Evolutionary conservation across 2,888 invertebrate species (phyloP).

Genomic region (Agelastica alni): DNA sequence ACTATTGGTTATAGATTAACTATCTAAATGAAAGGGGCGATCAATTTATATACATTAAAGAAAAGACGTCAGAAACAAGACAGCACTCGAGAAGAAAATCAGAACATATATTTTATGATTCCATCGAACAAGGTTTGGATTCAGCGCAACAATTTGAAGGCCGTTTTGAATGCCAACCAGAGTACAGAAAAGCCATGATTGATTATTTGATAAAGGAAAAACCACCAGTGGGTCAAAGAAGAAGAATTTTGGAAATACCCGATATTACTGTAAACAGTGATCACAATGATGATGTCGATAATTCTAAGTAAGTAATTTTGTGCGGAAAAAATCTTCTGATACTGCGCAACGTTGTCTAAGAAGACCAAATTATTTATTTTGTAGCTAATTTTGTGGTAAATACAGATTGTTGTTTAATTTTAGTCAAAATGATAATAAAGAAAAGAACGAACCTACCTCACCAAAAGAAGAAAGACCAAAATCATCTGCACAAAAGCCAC

Average conservation of each 20-base stretch:
- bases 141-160: constrained; percentile 48
- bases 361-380: no score
- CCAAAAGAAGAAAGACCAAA: constrained; percentile 6
- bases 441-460: constrained; percentile 11
- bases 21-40: constrained; percentile 47
- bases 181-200: constrained; percentile 57
- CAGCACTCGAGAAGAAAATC: constrained; percentile 37
- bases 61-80: no score
- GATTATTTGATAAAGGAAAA: constrained; percentile 55
- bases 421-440: constrained; percentile 14
- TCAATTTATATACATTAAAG: constrained; percentile 37
- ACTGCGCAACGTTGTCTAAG: no score
- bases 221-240: constrained; percentile 22
- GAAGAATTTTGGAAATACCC: constrained; percentile 27
- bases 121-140: constrained; percentile 56
- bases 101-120: constrained; percentile 47
- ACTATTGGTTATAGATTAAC: constrained; percentile 46
- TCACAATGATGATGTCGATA: constrained; percentile 21
- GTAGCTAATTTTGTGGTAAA: no score
- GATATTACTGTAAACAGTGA: constrained; percentile 12
- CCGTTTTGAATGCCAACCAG: constrained; percentile 55
- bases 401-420: no score
- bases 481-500: constrained; percentile 13
- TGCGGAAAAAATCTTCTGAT: background rate
- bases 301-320: constrained; percentile 22